Evolutionary conservation across 1,140 invertebrate species (phyloP), one percentile per base, ranked within the genome.

Genomic region (Sitobion miscanthi): DNA sequence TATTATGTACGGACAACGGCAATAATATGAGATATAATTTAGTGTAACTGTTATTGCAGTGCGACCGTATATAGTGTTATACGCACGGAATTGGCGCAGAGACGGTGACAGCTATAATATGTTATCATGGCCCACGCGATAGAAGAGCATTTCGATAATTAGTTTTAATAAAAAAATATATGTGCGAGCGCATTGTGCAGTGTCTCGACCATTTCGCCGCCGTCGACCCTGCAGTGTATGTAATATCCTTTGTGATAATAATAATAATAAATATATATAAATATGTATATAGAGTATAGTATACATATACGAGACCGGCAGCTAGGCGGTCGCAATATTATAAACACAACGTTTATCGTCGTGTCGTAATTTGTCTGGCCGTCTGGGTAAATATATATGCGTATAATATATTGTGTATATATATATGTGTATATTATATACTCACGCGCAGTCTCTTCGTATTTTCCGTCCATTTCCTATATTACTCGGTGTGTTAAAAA

Each of bases 351-450:
- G 21, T 89, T 89, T 89, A 89, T 89, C 38, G 52, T 89, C 38
- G 52, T 38, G n/a, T 57, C 87, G 49, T 89, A 89, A 89, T 89
- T 89, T 89, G 87, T 89, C 87, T 89, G 87, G 52, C 17, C 25
- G 49, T 89, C 52, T 47, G 11, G 45, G 38, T 11, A 21, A 42
- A 42, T 85, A 85, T 85, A 69, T 85, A 23, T 17, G 9, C n/a
- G 5, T 77, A 77, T 30, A 77, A 77, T 77, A 77, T 77, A 69
- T 35, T 77, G 35, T 35, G n/a, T 14, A n/a, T 35, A 38, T 38
- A 38, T 38, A 38, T 1, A 38, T 38, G 35, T 77, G 35, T 35
- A 69, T n/a, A n/a, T 35, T 20, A 38, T 42, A 35, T 83, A 83
- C 23, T 45, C 23, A 25, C 30, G 20, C 0, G 5, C 14, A 38